These are phyloP conservation scores for Enteromius argenteus DNA, from an alignment of 2,797 vertebrate species.

Conservation along the genomic window DNA sequence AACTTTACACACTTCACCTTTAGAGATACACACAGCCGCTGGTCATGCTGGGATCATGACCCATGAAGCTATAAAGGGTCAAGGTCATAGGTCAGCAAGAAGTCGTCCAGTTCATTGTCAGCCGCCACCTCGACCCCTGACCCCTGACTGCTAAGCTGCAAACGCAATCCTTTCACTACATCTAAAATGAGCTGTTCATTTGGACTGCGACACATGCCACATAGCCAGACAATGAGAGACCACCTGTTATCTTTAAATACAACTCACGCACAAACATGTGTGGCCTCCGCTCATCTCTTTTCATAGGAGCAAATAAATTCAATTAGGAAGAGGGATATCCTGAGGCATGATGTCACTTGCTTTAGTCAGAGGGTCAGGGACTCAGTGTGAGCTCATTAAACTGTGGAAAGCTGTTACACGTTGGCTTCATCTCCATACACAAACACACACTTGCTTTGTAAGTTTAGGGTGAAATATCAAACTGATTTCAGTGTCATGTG, in stretches of 20 bases:
- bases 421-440: slow-evolving; percentile 27
- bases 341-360: slow-evolving; percentile 49
- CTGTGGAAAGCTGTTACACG: slow-evolving; percentile 23
- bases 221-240: slow-evolving; percentile 53
- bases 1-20: background rate
- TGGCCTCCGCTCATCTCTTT: slow-evolving; percentile 16
- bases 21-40: background rate
- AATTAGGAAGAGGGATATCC: slow-evolving; percentile 45
- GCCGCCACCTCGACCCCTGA: slow-evolving; percentile 31
- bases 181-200: slow-evolving; percentile 43
- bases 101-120: slow-evolving; percentile 4
- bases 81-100: slow-evolving; percentile 48
- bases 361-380: slow-evolving; percentile 8
- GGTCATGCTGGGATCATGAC: background rate
- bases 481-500: slow-evolving; percentile 11
- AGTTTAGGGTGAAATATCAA: slow-evolving; percentile 17
- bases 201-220: slow-evolving; percentile 33
- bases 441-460: slow-evolving; percentile 8
- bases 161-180: slow-evolving; percentile 34
- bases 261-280: slow-evolving; percentile 32
- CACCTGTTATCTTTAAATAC: slow-evolving; percentile 59
- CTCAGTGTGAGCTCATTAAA: slow-evolving; percentile 31
- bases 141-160: slow-evolving; percentile 28
- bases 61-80: background rate
- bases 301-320: slow-evolving; percentile 38